phyloP scores from a whole-genome alignment of 2,888 invertebrate species.

The Eugnorisma glareosa region DNA sequence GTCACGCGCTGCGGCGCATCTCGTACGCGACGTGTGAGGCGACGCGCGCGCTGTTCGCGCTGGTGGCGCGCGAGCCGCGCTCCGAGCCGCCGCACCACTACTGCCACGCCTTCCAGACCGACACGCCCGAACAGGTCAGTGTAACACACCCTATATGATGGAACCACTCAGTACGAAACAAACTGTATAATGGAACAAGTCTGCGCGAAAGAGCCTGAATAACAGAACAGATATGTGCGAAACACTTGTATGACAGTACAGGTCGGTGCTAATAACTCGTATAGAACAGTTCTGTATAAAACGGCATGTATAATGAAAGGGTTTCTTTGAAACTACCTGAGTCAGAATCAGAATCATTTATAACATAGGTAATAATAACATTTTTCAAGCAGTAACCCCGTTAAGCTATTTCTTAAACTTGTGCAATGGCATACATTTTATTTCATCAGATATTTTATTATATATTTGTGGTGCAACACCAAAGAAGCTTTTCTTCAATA shows the following conservation, averaged over 20 bases:
- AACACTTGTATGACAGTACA: not conserved
- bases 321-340: not conserved
- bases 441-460: no score
- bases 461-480: no score
- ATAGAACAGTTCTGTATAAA: not conserved
- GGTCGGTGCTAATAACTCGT: no score
- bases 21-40: conserved; percentile 97
- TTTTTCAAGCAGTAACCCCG: no score
- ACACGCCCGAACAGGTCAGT: conserved; percentile 94
- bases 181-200: not conserved
- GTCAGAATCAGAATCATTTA: no score
- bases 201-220: not conserved
- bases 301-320: not conserved
- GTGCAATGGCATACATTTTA: no score
- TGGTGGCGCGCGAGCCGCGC: conserved; percentile 91
- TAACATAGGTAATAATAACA: no score
- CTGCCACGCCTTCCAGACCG: conserved; percentile 95
- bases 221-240: no score
- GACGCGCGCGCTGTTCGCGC: conserved; percentile 94
- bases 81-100: conserved; percentile 93
- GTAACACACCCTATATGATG: not conserved
- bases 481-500: no score
- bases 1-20: conserved; percentile 95
- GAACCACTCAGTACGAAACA: not conserved
- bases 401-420: no score